Evolutionary conservation across 2,113 vertebrate species (phyloP), one percentile per base, ranked within the genome.

Genomic region (Mormyrus lacerda): DNA sequence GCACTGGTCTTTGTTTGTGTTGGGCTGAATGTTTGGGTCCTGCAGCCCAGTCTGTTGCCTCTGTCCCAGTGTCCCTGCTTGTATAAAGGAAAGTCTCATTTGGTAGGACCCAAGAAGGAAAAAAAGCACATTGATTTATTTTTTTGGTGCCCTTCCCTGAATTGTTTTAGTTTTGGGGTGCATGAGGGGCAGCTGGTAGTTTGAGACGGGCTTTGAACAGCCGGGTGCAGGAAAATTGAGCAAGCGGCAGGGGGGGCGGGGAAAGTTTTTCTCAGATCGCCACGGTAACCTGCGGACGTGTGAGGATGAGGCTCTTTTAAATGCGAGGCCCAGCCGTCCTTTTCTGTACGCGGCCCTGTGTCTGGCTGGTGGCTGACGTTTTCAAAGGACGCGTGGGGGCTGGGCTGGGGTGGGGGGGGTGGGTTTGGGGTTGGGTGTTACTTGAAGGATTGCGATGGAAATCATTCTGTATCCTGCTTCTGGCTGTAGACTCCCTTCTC

Each of bases 101-200:
- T 11, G 42, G 11, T 47, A n/a, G 31, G 15, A 15, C 47, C 45
- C 35, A 35, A 84, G 44, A 65, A n/a, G n/a, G 1, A 27, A 86
- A 27, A 85, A 86, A 69, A 13, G 65, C n/a, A 39, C 65, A 47
- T 79, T 87, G 85, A 10, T 89, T 93, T 92, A 91, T 31, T 86
- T 84, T 47, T 84, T 13, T 47, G 42, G 82, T 90, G 19, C 1
- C 86, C 91, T 95, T 95, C 95, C 93, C 90, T 10, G 27, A 94
- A 95, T 92, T 95, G 94, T 94, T 94, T 94, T 55, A 88, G 92
- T 51, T 85, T 92, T 94, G 93, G 90, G 92, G 93, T 89, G 93
- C 92, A 90, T 89, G 65, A 73, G 84, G 91, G 91, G 92, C 92
- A 92, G 89, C 90, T 91, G 91, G 88, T 90, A 87, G 48, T 73